Base-by-base conservation (phyloP, 2,113 vertebrate species). In the Poeciliopsis prolifica region DNA sequence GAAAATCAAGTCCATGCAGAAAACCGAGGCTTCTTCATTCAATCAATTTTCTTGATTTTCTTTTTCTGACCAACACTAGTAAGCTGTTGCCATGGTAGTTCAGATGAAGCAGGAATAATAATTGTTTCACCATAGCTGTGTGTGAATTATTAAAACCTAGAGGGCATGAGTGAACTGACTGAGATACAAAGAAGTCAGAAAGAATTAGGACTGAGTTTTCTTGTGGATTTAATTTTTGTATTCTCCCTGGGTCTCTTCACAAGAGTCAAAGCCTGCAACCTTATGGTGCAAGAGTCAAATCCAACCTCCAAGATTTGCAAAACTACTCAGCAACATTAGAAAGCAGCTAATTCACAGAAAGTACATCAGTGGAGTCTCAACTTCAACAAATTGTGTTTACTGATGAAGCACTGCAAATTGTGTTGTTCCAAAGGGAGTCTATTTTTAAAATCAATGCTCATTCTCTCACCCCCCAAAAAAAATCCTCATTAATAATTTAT, bases 81-180 rank as follows among this genome's bases (percentile, higher is more conserved):
- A 87, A 84, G 88, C 81, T 81, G 92, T 93, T 92, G 90, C 90
- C 88, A 91, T 88, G 89, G 90, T 33, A 91, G 75, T 89, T 83
- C 71, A 88, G 82, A 88, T 85, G 82, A 86, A 84, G 77, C 51
- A 77, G 78, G 81, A 90, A 92, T 91, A 79, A 86, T 88, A 90
- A 92, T 89, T 76, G 78, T 87, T 82, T 82, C 76, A 40, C 81
- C 61, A 68, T 74, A 70, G 81, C 80, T 63, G 65, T 12, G 73
- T 78, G 83, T 92, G 71, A 90, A 92, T 92, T 87, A 92, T 92
- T 91, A 78, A 91, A 89, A 84, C 66, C 72, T 77, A 63, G 77
- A 85, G 78, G 81, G 73, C 77, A 82, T 66, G 78, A 77, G 82
- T 69, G 72, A 82, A 85, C 77, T 9, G 70, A 48, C 79, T 77